Conservation (phyloP, 2,797 vertebrate species). For the Poeciliopsis turneri region DNA sequence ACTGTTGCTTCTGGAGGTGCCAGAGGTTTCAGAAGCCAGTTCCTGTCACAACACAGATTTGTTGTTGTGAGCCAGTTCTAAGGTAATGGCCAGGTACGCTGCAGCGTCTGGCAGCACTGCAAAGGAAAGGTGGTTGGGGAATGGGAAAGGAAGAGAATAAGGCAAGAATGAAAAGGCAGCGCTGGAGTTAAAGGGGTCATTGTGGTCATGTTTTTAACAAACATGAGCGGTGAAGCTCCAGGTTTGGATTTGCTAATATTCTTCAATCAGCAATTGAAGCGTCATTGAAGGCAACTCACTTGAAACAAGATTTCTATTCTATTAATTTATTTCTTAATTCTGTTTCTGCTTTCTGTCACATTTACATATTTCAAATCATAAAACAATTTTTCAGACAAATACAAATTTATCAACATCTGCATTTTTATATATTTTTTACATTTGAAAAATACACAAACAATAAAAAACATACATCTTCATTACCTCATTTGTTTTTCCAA, state of each 20-base stretch:
- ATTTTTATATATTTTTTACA: too few relatives aligned
- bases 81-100: slow-evolving; percentile 60
- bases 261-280: slow-evolving; percentile 33
- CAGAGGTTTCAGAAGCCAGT: slow-evolving; percentile 59
- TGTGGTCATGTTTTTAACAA: slow-evolving; percentile 46
- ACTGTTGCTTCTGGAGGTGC: slow-evolving; percentile 50
- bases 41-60: slow-evolving; percentile 75
- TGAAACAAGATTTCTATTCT: neutral
- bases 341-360: neutral
- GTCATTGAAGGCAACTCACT: too few relatives aligned
- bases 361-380: neutral
- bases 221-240: slow-evolving; percentile 26
- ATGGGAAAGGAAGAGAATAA: slow-evolving; percentile 11
- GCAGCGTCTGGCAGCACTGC: slow-evolving; percentile 52
- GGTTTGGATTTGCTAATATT: slow-evolving; percentile 27
- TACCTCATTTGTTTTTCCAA: neutral
- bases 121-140: slow-evolving; percentile 43
- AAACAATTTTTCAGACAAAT: neutral
- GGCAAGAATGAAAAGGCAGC: slow-evolving; percentile 29
- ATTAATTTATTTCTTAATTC: too few relatives aligned
- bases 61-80: slow-evolving; percentile 60
- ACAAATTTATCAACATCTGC: neutral
- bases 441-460: neutral
- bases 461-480: neutral
- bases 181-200: slow-evolving; percentile 44